Base-by-base conservation (phyloP, 2,888 invertebrate species). In the Margaritifera margaritifera region DNA sequence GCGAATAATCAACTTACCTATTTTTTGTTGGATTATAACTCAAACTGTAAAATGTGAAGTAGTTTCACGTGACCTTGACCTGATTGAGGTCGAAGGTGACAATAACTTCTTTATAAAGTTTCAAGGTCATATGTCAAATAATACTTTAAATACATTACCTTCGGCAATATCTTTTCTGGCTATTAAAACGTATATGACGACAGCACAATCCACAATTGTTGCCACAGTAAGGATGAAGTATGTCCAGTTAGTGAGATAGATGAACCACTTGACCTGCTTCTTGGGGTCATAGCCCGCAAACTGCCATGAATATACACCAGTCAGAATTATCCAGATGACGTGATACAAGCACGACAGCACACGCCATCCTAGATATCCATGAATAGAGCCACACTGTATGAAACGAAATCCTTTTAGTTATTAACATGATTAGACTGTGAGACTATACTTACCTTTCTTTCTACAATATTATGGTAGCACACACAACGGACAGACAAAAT, bases 221-320 rank as follows among this genome's bases (percentile, higher is more conserved):
- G 80, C 69, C n/a, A 80, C 5, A 1, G 81, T 83, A 18, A 84
- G 75, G 2, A 75, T 64, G 62, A 82, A 71, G 67, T 77, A 84
- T 19, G 75, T 69, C 84, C 83, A 84, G 74, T 82, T 75, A 24
- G 84, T 84, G 27, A 84, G 78, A 64, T 71, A 84, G 51, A 82
- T 80, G 67, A 81, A 79, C 84, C 84, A 84, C 58, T 82, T 82
- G 50, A 77, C 65, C 64, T 75, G 69, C 59, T 80, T 68, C n/a
- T 66, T 62, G 3, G 62, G 62, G 55, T 78, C 78, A 22, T 50
- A 25, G 4, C 77, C 77, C 4, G 78, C 78, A 78, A 78, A 80
- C 61, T 73, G 69, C 65, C 75, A 75, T 18, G 72, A 65, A 11
- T 69, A 69, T 11, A 80, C 75, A 8, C 81, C 80, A 2, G 75